Conservation (phyloP, 2,797 vertebrate species). For the Odontamblyopus rebecca region DNA sequence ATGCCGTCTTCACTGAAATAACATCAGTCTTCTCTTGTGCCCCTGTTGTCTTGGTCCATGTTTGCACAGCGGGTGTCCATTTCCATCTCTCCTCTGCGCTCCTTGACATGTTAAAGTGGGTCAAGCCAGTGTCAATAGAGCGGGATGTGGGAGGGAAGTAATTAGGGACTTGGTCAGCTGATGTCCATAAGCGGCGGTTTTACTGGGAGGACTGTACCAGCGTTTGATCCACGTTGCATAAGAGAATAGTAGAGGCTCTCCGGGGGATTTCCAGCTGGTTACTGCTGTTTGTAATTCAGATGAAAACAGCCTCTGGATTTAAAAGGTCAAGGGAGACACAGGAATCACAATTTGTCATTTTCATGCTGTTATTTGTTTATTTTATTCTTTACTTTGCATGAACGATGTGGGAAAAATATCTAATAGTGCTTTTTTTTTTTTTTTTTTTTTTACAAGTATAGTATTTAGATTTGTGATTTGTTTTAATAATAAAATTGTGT, state of each 20-base stretch:
- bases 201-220: too few species aligned
- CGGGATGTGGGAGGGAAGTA: slow-evolving; percentile 25
- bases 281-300: slow-evolving; percentile 9
- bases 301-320: slow-evolving; percentile 16
- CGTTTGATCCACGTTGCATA: slow-evolving; percentile 20
- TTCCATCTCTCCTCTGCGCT: slow-evolving; percentile 27
- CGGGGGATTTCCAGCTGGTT: slow-evolving; percentile 21
- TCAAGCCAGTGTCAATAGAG: slow-evolving; percentile 20
- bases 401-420: too few species aligned
- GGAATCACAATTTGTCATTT: not conserved
- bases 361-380: too few species aligned
- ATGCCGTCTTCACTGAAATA: not conserved
- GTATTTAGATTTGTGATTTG: too few species aligned
- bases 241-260: slow-evolving; percentile 9
- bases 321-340: slow-evolving; percentile 12
- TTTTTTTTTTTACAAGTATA: too few species aligned
- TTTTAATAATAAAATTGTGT: too few species aligned
- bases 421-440: too few species aligned
- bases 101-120: slow-evolving; percentile 24
- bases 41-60: not conserved
- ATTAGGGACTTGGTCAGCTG: slow-evolving; percentile 8
- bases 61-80: slow-evolving; percentile 10
- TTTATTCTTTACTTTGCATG: too few species aligned
- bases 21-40: not conserved
- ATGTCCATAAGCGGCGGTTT: too few species aligned